A percentile compares a stretch with the other conserved stretches of the same genome.
These are phyloP conservation scores for Tetrapedia diversipes DNA, from an alignment of 2,888 invertebrate species.

Conservation along the genomic window DNA sequence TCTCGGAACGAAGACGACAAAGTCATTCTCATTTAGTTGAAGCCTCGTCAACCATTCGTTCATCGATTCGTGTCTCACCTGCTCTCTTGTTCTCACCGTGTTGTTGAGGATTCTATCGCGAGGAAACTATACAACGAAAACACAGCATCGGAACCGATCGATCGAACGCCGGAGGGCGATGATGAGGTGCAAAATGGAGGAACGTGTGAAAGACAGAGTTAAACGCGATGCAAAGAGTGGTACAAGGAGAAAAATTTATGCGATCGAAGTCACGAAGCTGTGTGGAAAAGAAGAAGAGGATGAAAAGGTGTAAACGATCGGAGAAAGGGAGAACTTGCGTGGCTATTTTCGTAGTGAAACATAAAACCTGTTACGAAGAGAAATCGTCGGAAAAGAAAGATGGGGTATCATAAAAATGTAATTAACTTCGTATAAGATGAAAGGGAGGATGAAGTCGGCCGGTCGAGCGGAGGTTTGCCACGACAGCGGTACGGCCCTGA, in stretches of 20 bases:
- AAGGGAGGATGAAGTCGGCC: conserved; percentile 65
- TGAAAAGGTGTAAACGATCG: background rate
- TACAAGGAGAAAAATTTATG: background rate
- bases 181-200: background rate
- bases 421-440: conserved; percentile 77
- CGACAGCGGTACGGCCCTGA: conserved; percentile 46
- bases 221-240: background rate
- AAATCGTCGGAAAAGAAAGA: conserved; percentile 62
- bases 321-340: conserved; percentile 41
- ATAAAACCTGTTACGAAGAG: conserved; percentile 45
- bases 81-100: background rate
- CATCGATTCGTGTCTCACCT: background rate
- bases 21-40: conserved; percentile 65
- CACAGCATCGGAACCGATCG: conserved; percentile 8
- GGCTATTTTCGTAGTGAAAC: conserved; percentile 55
- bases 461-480: conserved; percentile 14
- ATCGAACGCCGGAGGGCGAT: background rate
- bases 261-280: background rate
- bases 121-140: conserved; percentile 47
- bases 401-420: conserved; percentile 75
- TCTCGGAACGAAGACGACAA: conserved; percentile 58
- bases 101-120: conserved; percentile 24
- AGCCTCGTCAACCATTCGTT: conserved; percentile 18
- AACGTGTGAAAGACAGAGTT: background rate
- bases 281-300: background rate